phyloP scores from a whole-genome alignment of 2,888 invertebrate species.

The Celastrina argiolus region DNA sequence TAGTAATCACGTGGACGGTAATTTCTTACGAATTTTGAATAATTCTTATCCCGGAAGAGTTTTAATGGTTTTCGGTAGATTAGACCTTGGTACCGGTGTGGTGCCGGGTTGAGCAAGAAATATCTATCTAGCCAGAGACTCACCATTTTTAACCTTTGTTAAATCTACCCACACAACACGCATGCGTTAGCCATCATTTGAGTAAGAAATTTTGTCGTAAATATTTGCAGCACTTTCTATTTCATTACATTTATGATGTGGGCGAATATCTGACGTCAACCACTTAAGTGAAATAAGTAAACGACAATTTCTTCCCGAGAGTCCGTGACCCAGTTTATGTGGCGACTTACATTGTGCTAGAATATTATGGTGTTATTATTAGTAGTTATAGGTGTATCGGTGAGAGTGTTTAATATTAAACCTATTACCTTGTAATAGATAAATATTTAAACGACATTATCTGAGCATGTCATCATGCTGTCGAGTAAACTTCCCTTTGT shows the following conservation, averaged over 20 bases:
- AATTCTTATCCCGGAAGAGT: background rate
- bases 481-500: background rate
- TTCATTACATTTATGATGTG: background rate
- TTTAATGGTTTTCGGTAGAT: background rate
- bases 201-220: background rate
- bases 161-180: background rate
- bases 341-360: background rate
- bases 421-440: no score
- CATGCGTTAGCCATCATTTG: background rate
- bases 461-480: background rate
- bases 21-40: no score
- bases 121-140: background rate
- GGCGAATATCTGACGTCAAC: background rate
- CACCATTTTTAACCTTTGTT: background rate
- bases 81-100: constrained; percentile 1
- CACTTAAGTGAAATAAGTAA: background rate
- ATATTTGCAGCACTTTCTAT: background rate
- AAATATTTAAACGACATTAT: no score
- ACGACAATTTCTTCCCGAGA: constrained; percentile 7
- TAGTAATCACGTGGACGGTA: no score
- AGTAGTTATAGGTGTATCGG: no score
- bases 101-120: background rate
- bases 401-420: no score
- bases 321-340: background rate
- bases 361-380: background rate